Percentiles rank a stretch among this genome's conserved stretches.
These are phyloP conservation scores for Sarcophaga caerulescens DNA, from an alignment of 2,888 invertebrate genomes.

Conservation along the genomic window DNA sequence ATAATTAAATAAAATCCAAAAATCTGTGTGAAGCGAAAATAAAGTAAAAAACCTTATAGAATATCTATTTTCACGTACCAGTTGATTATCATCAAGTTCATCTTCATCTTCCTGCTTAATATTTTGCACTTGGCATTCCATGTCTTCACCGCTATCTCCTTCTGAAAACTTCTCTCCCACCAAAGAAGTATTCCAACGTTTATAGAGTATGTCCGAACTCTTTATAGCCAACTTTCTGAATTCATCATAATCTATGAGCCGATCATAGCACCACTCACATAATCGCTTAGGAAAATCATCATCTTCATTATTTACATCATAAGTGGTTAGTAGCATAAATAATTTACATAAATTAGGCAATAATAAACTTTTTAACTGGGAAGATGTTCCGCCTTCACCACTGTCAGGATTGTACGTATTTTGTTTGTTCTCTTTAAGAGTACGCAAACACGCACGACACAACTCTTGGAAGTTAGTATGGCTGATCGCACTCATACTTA, in stretches of 20 bases:
- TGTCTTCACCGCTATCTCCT: neutral
- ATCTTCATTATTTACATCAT: conserved; percentile 72
- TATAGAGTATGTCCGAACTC: conserved; percentile 70
- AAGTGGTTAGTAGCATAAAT: conserved; percentile 72
- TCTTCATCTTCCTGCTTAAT: conserved; percentile 30
- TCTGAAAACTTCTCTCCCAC: neutral
- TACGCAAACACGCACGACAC: conserved; percentile 75
- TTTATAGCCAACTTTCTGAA: conserved; percentile 72
- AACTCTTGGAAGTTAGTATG: conserved; percentile 73
- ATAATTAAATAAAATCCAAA: too few species aligned
- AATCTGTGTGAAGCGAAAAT: too few species aligned
- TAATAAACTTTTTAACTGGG: conserved; percentile 67
- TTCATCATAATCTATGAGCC: conserved; percentile 73
- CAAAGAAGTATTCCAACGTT: conserved; percentile 47
- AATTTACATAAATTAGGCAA: conserved; percentile 72
- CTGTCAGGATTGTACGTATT: neutral
- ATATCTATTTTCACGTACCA: conserved; percentile 55
- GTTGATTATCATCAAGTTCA: conserved; percentile 65
- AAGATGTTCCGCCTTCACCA: conserved; percentile 25
- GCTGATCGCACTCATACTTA: conserved; percentile 50
- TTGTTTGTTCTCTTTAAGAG: conserved; percentile 66
- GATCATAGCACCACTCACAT: conserved; percentile 74
- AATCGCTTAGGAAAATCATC: conserved; percentile 73
- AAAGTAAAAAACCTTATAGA: neutral
- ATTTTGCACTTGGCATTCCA: neutral